Conservation (phyloP, 2,797 vertebrate species). For the Darevskia mixta region DNA sequence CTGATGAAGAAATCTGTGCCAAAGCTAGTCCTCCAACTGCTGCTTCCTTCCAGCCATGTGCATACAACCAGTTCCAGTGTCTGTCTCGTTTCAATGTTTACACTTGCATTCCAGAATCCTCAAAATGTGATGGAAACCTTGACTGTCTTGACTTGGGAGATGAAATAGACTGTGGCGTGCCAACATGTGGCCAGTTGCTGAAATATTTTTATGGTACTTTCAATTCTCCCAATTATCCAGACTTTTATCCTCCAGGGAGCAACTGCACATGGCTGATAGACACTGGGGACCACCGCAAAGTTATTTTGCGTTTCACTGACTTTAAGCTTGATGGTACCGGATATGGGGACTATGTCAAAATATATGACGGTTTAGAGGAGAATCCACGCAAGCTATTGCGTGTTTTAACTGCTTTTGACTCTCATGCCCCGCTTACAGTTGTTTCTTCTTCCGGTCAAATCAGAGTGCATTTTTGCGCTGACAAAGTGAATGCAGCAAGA, state of each 20-base stretch:
- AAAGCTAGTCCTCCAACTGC: conserved; percentile 76
- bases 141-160: conserved; percentile 97
- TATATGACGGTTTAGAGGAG: conserved; percentile 95
- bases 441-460: conserved; percentile 95
- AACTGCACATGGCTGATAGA: conserved; percentile 99
- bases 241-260: conserved; percentile 97
- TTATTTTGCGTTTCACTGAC: conserved; percentile 85
- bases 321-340: conserved; percentile 94
- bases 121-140: conserved; percentile 96
- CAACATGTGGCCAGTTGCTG: conserved; percentile 90
- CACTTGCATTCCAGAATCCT: conserved; percentile 93
- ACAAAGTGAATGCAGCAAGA: conserved; percentile 95
- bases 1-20: conserved; percentile 91
- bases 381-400: conserved; percentile 90
- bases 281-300: conserved; percentile 94
- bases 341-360: conserved; percentile 95
- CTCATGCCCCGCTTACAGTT: conserved; percentile 90
- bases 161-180: conserved; percentile 94
- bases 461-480: conserved; percentile 94
- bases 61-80: conserved; percentile 92
- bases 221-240: conserved; percentile 97
- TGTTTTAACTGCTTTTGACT: conserved; percentile 93
- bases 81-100: conserved; percentile 96
- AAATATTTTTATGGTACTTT: conserved; percentile 98
- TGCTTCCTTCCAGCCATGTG: conserved; percentile 91